Evolutionary conservation across 1,140 invertebrate genomes (phyloP).

Genomic region (Notospermus geniculatus): DNA sequence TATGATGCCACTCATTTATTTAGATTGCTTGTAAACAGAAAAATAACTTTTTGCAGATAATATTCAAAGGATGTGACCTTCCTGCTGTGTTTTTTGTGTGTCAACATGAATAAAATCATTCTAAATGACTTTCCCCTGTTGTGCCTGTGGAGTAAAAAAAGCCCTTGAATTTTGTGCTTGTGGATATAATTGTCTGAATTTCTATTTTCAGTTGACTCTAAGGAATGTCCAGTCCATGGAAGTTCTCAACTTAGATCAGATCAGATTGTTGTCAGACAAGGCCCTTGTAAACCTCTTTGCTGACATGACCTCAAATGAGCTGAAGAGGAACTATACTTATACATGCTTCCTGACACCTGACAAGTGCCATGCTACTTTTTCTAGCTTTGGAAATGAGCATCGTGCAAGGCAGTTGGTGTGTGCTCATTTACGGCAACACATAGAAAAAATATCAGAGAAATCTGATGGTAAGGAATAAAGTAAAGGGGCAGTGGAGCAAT

Average conservation of each 20-base stretch:
- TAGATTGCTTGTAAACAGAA: too few species aligned
- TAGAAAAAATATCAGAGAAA: conserved; percentile 46
- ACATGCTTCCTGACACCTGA: conserved; percentile 59
- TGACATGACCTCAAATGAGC: conserved; percentile 61
- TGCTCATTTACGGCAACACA: conserved; percentile 59
- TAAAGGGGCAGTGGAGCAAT: neutral
- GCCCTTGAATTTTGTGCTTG: too few species aligned
- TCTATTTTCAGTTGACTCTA: conserved; percentile 33
- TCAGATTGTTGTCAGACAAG: conserved; percentile 59
- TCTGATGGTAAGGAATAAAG: neutral
- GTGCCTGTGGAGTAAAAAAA: too few species aligned
- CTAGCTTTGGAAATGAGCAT: conserved; percentile 64
- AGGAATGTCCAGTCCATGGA: conserved; percentile 35
- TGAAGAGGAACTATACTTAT: conserved; percentile 62
- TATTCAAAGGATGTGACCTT: too few species aligned
- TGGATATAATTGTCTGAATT: too few species aligned
- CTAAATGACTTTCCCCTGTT: too few species aligned
- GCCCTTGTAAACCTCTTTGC: conserved; percentile 63
- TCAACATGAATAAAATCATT: too few species aligned
- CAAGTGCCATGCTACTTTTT: conserved; percentile 58
- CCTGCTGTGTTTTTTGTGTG: too few species aligned
- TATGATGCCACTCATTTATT: neutral
- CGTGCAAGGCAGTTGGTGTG: conserved; percentile 61
- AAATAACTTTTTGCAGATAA: too few species aligned
- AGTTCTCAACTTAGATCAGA: conserved; percentile 55